Base-by-base conservation (phyloP, 2,888 invertebrate genomes). In the Nemoura dubitans region DNA sequence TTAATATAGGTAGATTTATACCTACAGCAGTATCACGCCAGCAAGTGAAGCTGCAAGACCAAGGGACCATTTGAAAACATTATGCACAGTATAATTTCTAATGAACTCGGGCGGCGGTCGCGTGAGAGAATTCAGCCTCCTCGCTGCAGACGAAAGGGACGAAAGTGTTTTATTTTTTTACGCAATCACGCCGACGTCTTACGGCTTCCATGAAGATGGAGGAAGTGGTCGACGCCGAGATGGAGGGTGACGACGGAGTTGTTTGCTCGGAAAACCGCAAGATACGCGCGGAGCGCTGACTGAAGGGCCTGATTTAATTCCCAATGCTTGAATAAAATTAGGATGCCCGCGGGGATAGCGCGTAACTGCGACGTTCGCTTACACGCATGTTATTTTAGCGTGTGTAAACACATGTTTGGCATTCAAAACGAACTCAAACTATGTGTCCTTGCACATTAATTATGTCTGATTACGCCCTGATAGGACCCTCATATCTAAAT, bases 231-330 rank as follows among this genome's bases (percentile, higher is more conserved):
- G 10, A 14, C 59, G 59, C 59, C 59, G 59, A 21, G 59, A 2
- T 14, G 59, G 59, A 59, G 59, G 59, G 59, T 59, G 59, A 59
- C 59, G 59, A 59, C 59, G 59, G 59, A 59, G 59, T 36, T 36
- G 36, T 36, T 36, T 36, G 36, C 36, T 36, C 36, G 36, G 14
- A 59, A 59, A 59, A 59, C 59, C 59, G 59, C 59, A 59, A 59
- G 59, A 21, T 7, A 21, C 59, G 59, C 10, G 14, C 16, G 59
- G 16, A 3, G 21, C 59, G 59, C 16, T 59, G 59, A 59, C 59
- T 59, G 59, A 59, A 21, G 59, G 59, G 59, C 59, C 59, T 21
- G 59, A 7, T 59, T 59, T 59, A 10, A 16, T 21, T 59, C 21
- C 21, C 59, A 36, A 36, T 59, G 59, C 59, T 21, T 59, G 59